phyloP scores from a whole-genome alignment of 2,797 vertebrate genomes.

The Crossoptilon crossoptilon region DNA sequence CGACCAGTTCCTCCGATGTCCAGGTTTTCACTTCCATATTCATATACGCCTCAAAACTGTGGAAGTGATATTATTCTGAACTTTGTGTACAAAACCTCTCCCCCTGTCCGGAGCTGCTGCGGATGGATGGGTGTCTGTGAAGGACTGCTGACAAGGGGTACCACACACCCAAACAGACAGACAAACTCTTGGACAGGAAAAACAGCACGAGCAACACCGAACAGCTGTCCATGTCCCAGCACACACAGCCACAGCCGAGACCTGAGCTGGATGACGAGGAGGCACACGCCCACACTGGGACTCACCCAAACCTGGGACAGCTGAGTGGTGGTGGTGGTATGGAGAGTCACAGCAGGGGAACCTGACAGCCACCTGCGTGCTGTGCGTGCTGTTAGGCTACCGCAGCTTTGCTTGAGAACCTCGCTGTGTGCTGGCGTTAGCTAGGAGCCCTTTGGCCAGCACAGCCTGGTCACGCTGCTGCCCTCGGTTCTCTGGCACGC shows the following conservation, averaged over 20 bases:
- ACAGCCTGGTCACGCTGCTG: neutral
- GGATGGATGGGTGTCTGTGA: neutral
- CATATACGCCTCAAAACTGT: neutral
- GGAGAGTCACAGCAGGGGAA: neutral
- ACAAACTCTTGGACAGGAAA: neutral
- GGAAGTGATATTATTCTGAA: neutral
- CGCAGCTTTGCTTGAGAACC: neutral
- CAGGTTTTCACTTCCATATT: neutral
- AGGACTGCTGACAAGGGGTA: neutral
- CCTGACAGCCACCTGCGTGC: neutral
- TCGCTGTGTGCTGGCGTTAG: accelerated
- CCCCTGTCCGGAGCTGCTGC: neutral
- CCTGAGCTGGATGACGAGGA: neutral
- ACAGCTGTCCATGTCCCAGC: neutral
- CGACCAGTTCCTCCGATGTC: neutral
- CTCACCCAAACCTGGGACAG: neutral
- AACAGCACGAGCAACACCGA: neutral
- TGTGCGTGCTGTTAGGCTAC: accelerated
- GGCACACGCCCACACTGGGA: neutral
- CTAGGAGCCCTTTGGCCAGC: neutral
- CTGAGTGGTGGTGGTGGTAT: neutral
- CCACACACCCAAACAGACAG: neutral
- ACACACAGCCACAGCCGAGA: neutral
- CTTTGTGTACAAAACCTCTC: neutral
- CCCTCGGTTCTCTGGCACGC: neutral